Percentiles rank a stretch among this genome's conserved stretches.
Conservation (phyloP, 1,140 invertebrate species). For the Bradysia coprophila region DNA sequence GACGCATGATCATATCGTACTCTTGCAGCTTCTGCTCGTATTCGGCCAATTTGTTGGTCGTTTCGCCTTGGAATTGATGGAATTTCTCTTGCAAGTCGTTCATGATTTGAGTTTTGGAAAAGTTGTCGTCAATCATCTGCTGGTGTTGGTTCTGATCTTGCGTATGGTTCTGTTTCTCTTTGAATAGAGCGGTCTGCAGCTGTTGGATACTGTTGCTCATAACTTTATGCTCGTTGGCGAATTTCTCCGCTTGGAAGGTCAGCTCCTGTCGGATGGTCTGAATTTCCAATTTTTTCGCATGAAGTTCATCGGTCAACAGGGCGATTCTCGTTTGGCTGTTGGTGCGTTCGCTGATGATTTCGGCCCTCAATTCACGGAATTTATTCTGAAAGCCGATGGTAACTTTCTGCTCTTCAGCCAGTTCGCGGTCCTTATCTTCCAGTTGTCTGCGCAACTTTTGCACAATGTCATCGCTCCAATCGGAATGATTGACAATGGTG, state of each 20-base stretch:
- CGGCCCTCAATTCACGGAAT: constrained; percentile 54
- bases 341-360: constrained; percentile 43
- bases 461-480: constrained; percentile 76
- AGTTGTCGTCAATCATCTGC: constrained; percentile 1
- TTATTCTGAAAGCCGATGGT: constrained; percentile 48
- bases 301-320: constrained; percentile 18
- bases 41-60: not conserved
- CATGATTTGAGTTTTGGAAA: constrained; percentile 17
- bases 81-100: constrained; percentile 12
- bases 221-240: constrained; percentile 14
- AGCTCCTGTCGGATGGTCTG: constrained; percentile 14
- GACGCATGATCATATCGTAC: not conserved
- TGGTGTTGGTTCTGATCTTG: constrained; percentile 17
- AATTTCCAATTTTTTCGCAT: constrained; percentile 16
- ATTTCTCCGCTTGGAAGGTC: constrained; percentile 5
- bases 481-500: constrained; percentile 46
- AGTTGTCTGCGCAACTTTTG: constrained; percentile 72
- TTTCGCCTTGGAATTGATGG: not conserved
- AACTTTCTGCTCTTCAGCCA: constrained; percentile 51
- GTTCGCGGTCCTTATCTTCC: constrained; percentile 55
- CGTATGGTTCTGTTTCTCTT: constrained; percentile 17
- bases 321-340: constrained; percentile 31
- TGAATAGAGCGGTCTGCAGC: constrained; percentile 14
- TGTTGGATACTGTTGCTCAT: constrained; percentile 17
- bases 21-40: not conserved